Evolutionary conservation across 2,113 vertebrate species (phyloP), one percentile per base, ranked within the genome.

Genomic region (Carettochelys insculpta): DNA sequence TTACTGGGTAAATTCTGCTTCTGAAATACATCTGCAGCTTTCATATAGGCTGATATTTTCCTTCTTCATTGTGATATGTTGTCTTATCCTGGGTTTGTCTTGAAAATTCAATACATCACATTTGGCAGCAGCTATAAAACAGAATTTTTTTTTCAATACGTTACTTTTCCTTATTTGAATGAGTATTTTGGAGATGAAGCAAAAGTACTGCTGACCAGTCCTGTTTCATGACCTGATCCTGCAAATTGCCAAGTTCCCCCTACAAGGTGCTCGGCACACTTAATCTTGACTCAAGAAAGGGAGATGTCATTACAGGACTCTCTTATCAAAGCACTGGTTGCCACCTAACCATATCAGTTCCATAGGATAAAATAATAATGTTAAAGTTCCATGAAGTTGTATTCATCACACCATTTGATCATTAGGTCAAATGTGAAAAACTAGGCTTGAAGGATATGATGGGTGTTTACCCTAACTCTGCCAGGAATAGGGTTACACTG

Each of bases 31-130:
- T 80, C 73, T 77, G 16, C 82, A 81, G 14, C 53, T 90, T 93
- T 92, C 73, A 94, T 56, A 94, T 27, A 86, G 51, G 51, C 71
- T 45, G 38, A 11, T 75, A 89, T 88, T 95, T 94, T 51, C 54
- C 8, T 80, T 89, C 75, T 96, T 94, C 87, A 86, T 58, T 90
- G 92, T 43, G 89, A 77, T 82, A 38, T 76, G 13, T n/a, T 20
- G 6, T 83, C 91, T 77, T 86, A 51, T 58, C 53, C 65, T 91
- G 75, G 34, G 13, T 84, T 96, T 86, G 56, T 71, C 54, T 84
- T 92, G 76, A 75, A 89, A 79, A 50, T 11, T 90, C 82, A 80
- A 78, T 0, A 0, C n/a, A 56, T 76, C 65, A 83, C 93, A 85
- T 90, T 87, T 87, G 71, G 29, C 78, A 93, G 77, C 82, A 93